These are phyloP conservation scores for Myotis davidii DNA, from an alignment of 2,113 vertebrate species.

Conservation along the genomic window DNA sequence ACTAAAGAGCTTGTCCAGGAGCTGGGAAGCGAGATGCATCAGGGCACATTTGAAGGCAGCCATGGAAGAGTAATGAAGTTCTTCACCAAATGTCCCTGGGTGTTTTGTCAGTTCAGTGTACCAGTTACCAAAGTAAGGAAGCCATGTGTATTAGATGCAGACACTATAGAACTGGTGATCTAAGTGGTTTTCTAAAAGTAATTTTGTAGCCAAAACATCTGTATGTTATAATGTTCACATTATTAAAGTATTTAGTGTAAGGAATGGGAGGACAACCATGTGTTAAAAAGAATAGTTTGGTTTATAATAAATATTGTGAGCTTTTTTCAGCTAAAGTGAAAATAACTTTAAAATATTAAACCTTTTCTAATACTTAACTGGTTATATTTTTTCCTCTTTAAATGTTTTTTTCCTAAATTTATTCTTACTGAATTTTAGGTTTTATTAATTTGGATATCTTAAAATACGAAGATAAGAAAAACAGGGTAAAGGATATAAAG, in stretches of 20 bases:
- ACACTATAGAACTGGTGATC: background rate
- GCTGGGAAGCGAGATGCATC: background rate
- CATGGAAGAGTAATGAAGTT: background rate
- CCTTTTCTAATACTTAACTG: background rate
- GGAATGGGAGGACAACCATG: background rate
- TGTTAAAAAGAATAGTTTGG: background rate
- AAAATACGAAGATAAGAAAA: background rate
- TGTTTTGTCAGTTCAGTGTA: background rate
- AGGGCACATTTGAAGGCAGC: background rate
- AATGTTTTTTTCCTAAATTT: background rate
- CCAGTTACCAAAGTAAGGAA: background rate
- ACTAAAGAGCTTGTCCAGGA: background rate
- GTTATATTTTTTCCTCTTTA: background rate
- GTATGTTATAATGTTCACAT: background rate
- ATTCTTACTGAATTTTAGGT: background rate
- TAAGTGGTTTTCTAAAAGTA: background rate
- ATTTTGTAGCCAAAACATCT: background rate
- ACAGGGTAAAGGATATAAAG: background rate
- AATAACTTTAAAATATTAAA: background rate
- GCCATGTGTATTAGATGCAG: background rate
- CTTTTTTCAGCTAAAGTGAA: background rate
- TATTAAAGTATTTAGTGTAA: background rate
- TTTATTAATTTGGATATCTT: background rate
- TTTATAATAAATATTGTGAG: background rate
- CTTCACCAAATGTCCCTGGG: background rate